Conservation (phyloP, 2,888 invertebrate genomes). For the Drosophila meridiana region DNA sequence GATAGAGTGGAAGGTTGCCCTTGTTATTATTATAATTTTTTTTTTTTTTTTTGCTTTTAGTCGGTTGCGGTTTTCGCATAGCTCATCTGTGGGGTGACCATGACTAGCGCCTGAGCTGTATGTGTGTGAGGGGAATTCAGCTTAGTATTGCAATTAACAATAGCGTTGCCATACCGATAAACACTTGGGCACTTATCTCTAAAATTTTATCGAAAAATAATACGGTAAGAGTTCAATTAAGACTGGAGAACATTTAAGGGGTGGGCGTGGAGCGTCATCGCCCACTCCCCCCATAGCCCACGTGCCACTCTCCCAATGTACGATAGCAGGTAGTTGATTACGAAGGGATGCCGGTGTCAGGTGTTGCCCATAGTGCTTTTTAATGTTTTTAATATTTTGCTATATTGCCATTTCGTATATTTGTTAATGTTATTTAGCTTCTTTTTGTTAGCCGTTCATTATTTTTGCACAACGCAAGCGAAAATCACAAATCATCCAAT, state of each 20-base stretch:
- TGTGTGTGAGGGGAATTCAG: conserved; percentile 1
- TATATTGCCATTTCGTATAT: conserved; percentile 20
- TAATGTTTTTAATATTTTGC: not conserved
- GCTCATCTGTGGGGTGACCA: conserved; percentile 46
- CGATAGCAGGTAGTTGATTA: conserved; percentile 15
- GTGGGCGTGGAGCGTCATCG: not conserved
- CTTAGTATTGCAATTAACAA: conserved; percentile 21
- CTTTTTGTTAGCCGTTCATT: conserved; percentile 14
- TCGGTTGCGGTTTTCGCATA: conserved; percentile 37
- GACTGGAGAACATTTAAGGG: conserved; percentile 10
- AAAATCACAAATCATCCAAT: conserved; percentile 53
- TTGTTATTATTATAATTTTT: conserved; percentile 15
- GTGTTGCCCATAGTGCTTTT: conserved; percentile 1
- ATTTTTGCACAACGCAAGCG: conserved; percentile 47
- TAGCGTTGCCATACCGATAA: conserved; percentile 47
- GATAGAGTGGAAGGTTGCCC: conserved; percentile 40
- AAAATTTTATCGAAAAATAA: conserved; percentile 49
- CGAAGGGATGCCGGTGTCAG: not conserved
- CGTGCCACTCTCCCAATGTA: not conserved
- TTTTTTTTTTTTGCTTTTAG: conserved; percentile 19
- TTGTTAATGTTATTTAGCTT: conserved; percentile 24
- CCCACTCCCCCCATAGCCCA: not conserved
- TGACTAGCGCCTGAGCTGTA: conserved; percentile 29
- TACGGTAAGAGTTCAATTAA: conserved; percentile 56
- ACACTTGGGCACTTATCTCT: conserved; percentile 41